Base-by-base conservation (phyloP, 2,113 vertebrate species). In the Ictidomys tridecemlineatus region DNA sequence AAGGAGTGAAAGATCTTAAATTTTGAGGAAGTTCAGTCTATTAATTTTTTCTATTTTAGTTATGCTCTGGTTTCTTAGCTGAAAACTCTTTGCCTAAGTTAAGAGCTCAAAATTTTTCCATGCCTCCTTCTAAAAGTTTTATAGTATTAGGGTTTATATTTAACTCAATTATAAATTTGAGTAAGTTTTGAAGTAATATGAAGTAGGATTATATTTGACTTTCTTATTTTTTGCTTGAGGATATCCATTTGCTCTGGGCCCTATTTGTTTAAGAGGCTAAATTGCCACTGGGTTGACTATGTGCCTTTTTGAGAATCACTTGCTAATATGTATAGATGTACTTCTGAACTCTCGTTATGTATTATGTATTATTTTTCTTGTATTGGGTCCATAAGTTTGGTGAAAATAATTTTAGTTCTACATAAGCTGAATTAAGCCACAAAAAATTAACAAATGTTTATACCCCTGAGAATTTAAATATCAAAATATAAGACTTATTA, bases 381-480 rank as follows among this genome's bases (percentile, higher is more conserved):
- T 42, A 61, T 70, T 45, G 10, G 3, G 39, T 56, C 34, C 2
- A 2, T 67, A 69, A 73, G 0, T 87, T 86, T 93, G 28, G 86
- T 56, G 30, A 85, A 70, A 85, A n/a, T 42, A 58, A 89, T 48
- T 89, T 11, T 58, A 65, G 86, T 82, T 83, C 80, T 78, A 80
- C 12, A 72, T n/a, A 96, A 77, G 78, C 9, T 69, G 8, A 92
- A 82, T 89, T 22, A 22, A 34, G 13, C 37, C 63, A 58, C 11
- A 67, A 80, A 93, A 93, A 92, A 73, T 45, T 56, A 32, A 34
- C 56, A 87, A 87, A 87, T 92, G 24, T 10, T 96, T 32, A 86
- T 8, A 89, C 24, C 11, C 11, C 30, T 39, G 8, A 92, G 37
- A 94, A 85, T 61, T n/a, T 85, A 80, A 85, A 93, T 90, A 89